Evolutionary conservation across 2,797 vertebrate genomes (phyloP).

Genomic region (Hypotaenidia philippensis): DNA sequence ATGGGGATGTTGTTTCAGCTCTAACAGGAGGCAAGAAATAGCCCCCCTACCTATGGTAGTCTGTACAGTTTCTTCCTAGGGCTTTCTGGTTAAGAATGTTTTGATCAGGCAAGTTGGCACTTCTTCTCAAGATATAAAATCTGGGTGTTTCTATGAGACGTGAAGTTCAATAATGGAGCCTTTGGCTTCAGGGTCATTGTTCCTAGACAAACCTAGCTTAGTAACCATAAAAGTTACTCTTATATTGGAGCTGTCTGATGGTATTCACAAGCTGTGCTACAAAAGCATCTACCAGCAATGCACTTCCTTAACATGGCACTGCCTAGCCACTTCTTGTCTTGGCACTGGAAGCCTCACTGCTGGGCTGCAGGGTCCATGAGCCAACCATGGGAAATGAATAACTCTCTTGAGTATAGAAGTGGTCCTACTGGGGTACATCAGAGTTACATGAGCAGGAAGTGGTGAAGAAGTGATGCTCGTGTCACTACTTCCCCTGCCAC

Average conservation of each 20-base stretch:
- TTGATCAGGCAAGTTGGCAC: background rate
- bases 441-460: conserved; percentile 63
- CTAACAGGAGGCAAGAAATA: background rate
- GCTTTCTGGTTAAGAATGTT: background rate
- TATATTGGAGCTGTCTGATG: background rate
- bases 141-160: background rate
- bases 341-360: background rate
- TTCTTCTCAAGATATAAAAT: background rate
- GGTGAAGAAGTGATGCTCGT: conserved; percentile 33
- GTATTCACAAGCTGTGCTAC: background rate
- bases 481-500: conserved; percentile 42
- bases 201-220: background rate
- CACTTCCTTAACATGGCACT: background rate
- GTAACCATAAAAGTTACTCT: background rate
- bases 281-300: background rate
- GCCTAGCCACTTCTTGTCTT: background rate
- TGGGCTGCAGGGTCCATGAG: background rate
- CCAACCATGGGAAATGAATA: background rate
- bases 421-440: conserved; percentile 35
- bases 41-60: background rate
- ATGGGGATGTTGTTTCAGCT: background rate
- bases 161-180: background rate
- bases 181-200: background rate
- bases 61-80: background rate
- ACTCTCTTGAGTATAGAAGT: background rate